phyloP scores from a whole-genome alignment of 2,888 invertebrate genomes.

The Ichneumoninae sp. region DNA sequence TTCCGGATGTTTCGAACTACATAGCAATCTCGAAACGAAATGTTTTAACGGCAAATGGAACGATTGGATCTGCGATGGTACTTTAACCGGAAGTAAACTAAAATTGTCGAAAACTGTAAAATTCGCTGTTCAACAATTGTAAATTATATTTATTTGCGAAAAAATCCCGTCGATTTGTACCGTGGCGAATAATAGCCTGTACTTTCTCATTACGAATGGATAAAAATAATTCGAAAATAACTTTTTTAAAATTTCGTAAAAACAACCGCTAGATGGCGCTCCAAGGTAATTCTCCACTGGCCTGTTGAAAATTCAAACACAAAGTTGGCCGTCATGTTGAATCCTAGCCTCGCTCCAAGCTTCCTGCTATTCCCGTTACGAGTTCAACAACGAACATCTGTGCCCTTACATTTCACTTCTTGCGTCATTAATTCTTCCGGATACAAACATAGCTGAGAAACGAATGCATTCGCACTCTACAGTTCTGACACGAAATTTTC shows the following conservation, averaged over 20 bases:
- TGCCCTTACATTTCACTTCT: background rate
- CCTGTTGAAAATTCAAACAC: background rate
- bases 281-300: background rate
- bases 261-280: background rate
- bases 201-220: background rate
- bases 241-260: background rate
- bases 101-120: background rate
- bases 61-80: background rate
- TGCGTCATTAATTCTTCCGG: constrained; percentile 7
- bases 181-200: background rate
- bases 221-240: background rate
- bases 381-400: background rate
- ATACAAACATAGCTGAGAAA: background rate
- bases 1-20: constrained; percentile 6
- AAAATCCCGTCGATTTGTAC: background rate
- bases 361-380: no score
- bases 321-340: background rate
- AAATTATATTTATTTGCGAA: background rate
- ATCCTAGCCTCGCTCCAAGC: background rate
- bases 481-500: background rate
- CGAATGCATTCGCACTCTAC: constrained; percentile 1
- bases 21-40: background rate
- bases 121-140: background rate
- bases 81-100: background rate
- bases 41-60: background rate